Conservation (phyloP, 1,140 invertebrate species). For the Meloidogyne chitwoodi region DNA sequence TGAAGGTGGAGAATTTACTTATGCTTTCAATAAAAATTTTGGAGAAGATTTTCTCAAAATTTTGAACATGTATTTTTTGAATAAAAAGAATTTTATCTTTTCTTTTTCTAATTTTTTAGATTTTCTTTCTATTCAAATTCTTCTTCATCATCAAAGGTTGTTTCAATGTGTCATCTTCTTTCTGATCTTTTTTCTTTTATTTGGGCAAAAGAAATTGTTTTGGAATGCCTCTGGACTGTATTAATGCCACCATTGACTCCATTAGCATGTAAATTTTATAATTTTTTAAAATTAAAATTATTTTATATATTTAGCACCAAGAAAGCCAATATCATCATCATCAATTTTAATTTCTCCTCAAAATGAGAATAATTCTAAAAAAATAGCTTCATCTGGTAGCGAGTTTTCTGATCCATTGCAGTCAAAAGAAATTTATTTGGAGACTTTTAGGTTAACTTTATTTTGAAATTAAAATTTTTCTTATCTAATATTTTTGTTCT, state of each 20-base stretch:
- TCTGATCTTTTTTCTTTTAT: slow-evolving; percentile 23
- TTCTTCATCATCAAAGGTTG: not conserved
- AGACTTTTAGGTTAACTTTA: not conserved
- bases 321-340: not conserved
- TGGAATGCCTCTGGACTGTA: slow-evolving; percentile 32
- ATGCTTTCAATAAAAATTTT: slow-evolving; percentile 36
- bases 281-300: too few species aligned
- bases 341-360: not conserved
- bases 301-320: slow-evolving; percentile 5
- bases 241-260: slow-evolving; percentile 10
- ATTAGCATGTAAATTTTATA: not conserved
- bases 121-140: slow-evolving; percentile 33
- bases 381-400: not conserved
- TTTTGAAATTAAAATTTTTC: not conserved
- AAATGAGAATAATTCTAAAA: not conserved
- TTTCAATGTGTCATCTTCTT: slow-evolving; percentile 18
- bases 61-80: slow-evolving; percentile 31
- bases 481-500: not conserved
- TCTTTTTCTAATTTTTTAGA: slow-evolving; percentile 16
- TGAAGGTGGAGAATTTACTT: slow-evolving; percentile 32
- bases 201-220: slow-evolving; percentile 35
- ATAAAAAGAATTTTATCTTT: slow-evolving; percentile 4
- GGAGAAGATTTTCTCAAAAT: slow-evolving; percentile 44
- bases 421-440: not conserved
- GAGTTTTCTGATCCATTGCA: slow-evolving; percentile 12